phyloP scores from a whole-genome alignment of 1,140 invertebrate genomes.

The Mycetomoellerius zeteki region DNA sequence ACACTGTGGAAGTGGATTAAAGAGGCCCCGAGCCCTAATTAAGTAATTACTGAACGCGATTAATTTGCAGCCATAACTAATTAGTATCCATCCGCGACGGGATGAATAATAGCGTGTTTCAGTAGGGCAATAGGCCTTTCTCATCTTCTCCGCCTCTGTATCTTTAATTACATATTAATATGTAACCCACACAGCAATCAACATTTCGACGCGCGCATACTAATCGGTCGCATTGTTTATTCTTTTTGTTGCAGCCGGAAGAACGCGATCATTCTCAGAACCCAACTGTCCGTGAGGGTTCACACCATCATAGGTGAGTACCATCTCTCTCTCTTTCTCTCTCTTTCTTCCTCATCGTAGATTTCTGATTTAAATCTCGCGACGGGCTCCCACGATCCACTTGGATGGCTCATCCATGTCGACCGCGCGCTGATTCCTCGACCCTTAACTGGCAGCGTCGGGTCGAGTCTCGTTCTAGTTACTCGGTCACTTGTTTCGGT shows the following conservation, averaged over 20 bases:
- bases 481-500: constrained; percentile 63
- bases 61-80: constrained; percentile 79
- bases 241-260: constrained; percentile 93
- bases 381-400: constrained; percentile 72
- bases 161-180: constrained; percentile 60
- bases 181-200: constrained; percentile 45
- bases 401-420: constrained; percentile 70
- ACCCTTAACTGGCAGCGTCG: constrained; percentile 66
- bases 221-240: constrained; percentile 80
- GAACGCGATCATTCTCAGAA: constrained; percentile 98
- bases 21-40: constrained; percentile 71
- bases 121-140: constrained; percentile 49
- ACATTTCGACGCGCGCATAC: constrained; percentile 13
- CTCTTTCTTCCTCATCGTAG: not conserved
- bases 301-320: constrained; percentile 99
- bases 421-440: constrained; percentile 67
- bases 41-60: constrained; percentile 81
- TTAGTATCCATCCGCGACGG: constrained; percentile 66
- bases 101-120: constrained; percentile 58
- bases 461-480: constrained; percentile 70
- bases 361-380: constrained; percentile 69
- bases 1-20: constrained; percentile 53
- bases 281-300: constrained; percentile 98
- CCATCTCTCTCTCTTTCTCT: not conserved
- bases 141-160: not conserved